Evolutionary conservation across 2,797 vertebrate species (phyloP), one percentile per base, ranked within the genome.

Genomic region (Atherinosoma microstoma): DNA sequence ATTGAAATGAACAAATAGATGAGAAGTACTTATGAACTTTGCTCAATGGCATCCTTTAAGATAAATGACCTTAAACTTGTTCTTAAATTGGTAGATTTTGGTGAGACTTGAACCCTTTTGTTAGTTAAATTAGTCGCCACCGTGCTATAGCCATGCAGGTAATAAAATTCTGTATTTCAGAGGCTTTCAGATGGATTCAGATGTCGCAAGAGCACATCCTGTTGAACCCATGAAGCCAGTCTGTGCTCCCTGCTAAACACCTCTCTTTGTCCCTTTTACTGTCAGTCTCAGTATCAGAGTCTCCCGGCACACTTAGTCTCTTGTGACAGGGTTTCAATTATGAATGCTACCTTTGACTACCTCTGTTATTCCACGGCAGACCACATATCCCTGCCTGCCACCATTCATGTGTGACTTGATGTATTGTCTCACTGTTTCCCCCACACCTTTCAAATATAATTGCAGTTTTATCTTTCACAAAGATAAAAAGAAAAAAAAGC

Each of bases 351-450:
- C 91, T 92, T 88, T 87, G 85, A 89, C 90, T 91, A 91, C 86
- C 88, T 91, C 89, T 83, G 85, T 91, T 90, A 82, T 92, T 92
- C 84, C 4, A 35, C 78, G 0, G 88, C 79, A 78, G 86, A 89
- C 88, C 91, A 83, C 90, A 73, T 89, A 89, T 88, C 87, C 87
- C 92, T 82, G 84, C 85, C 83, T 85, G 89, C 78, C 91, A 81
- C 90, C 91, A 89, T 86, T 93, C 91, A 90, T 92, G 90, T 91
- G 92, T 92, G 88, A 94, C 93, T 92, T 94, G 88, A 94, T 93
- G 88, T 89, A 91, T 94, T 93, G 93, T 93, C 89, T 92, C 82
- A 80, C 82, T 90, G 80, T 87, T 89, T 86, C 79, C 80, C 73
- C 72, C 70, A 30, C 18, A n/a, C 68, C 85, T 89, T 88, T 89